phyloP scores from a whole-genome alignment of 1,140 invertebrate species.

The Drosophila yakuba region DNA sequence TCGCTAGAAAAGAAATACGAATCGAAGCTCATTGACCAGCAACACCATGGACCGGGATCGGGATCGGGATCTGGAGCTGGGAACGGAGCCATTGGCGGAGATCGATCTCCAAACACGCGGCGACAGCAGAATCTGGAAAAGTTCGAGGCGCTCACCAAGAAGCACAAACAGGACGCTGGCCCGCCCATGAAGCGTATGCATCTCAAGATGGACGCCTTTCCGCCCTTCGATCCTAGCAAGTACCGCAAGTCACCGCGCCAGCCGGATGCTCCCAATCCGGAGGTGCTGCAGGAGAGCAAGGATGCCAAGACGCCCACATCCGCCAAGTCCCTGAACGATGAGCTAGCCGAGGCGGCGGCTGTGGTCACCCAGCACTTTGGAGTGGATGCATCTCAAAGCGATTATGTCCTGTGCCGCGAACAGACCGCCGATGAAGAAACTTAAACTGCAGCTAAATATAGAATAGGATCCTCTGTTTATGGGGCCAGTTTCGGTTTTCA shows the following conservation, averaged over 20 bases:
- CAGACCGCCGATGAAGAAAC: conserved; percentile 27
- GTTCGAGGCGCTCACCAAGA: conserved; percentile 82
- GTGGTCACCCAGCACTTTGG: conserved; percentile 62
- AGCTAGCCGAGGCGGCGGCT: conserved; percentile 58
- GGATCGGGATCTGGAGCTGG: conserved; percentile 16
- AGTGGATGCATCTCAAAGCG: conserved; percentile 65
- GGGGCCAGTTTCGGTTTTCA: conserved; percentile 18
- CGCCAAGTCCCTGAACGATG: conserved; percentile 55
- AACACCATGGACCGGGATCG: conserved; percentile 43
- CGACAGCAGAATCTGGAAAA: conserved; percentile 82
- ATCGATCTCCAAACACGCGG: conserved; percentile 72
- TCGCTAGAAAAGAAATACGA: conserved; percentile 92
- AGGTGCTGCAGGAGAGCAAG: conserved; percentile 10
- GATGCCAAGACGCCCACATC: conserved; percentile 51
- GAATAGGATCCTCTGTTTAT: conserved; percentile 17
- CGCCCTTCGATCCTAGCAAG: conserved; percentile 85
- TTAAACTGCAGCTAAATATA: conserved; percentile 21
- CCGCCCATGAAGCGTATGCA: conserved; percentile 82
- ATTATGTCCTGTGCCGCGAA: conserved; percentile 63
- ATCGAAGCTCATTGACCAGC: conserved; percentile 73
- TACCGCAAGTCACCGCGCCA: conserved; percentile 85
- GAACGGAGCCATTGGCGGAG: conserved; percentile 35
- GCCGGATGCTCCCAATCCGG: conserved; percentile 10
- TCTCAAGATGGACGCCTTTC: conserved; percentile 83
- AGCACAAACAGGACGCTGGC: conserved; percentile 80